Evolutionary conservation across 2,888 invertebrate species (phyloP).

Genomic region (Griposia aprilina): DNA sequence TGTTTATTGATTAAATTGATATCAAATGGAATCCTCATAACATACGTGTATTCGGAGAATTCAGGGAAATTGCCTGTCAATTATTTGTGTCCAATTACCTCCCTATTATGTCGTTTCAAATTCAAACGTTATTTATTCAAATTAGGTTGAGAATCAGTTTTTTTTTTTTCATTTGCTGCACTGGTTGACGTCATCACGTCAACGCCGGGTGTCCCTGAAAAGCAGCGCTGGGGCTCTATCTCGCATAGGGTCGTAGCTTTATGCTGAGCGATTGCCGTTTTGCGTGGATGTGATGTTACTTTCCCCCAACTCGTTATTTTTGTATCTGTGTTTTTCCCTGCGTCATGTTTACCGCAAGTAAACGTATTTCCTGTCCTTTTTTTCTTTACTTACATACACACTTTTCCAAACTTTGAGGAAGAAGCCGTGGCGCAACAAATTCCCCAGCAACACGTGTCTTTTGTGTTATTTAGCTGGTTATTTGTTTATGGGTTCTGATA

Average conservation of each 20-base stretch:
- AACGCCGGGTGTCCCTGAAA: too few relatives aligned
- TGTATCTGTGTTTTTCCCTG: too few relatives aligned
- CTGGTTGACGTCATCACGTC: too few relatives aligned
- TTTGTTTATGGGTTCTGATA: background rate
- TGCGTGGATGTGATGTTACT: too few relatives aligned
- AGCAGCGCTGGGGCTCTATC: too few relatives aligned
- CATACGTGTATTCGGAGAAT: background rate
- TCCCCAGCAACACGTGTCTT: background rate
- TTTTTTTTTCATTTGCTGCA: too few relatives aligned
- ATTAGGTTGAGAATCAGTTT: background rate
- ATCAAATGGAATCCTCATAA: slow-evolving; percentile 13
- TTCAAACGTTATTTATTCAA: background rate
- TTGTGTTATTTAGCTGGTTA: background rate
- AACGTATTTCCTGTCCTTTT: too few relatives aligned
- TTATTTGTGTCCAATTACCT: background rate
- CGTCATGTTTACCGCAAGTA: too few relatives aligned
- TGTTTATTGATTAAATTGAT: slow-evolving; percentile 27
- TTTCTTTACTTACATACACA: too few relatives aligned
- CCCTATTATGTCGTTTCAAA: background rate
- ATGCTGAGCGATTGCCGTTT: too few relatives aligned
- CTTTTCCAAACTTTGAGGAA: background rate
- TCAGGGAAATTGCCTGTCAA: background rate
- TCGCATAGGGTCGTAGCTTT: too few relatives aligned
- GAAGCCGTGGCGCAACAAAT: background rate
- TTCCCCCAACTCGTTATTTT: too few relatives aligned